Evolutionary conservation across 2,797 vertebrate genomes (phyloP), one percentile per base, ranked within the genome.

Genomic region (Notolabrus celidotus): DNA sequence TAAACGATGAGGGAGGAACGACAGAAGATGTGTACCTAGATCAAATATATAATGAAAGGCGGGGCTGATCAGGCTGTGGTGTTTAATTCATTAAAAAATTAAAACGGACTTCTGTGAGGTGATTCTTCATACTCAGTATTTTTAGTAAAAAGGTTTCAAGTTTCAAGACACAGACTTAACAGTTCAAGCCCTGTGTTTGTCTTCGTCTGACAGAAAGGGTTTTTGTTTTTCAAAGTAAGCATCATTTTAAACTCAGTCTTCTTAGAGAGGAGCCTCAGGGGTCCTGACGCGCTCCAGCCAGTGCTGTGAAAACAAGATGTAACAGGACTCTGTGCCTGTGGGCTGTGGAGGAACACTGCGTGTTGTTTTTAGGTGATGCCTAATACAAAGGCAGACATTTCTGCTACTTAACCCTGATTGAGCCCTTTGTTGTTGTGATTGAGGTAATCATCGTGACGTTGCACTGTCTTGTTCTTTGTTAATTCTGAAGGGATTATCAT

Each of bases 401-500:
- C 77, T 58, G 80, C 81, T 74, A 38, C 86, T 87, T 86, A 82
- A 80, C 74, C 67, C 74, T 78, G 79, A 89, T 83, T 81, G 85
- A 87, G 74, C 47, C 85, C 87, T 84, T 91, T 90, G 88, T 91
- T 76, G 9, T 11, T 29, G 62, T 71, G 89, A 83, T 65, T 67
- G 79, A 59, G 46, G 70, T 38, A 70, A 76, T 83, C 79, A 22
- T 67, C 39, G n/a, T 73, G 79, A 78, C n/a, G 64, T 59, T 68
- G 79, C 25, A 68, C 34, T 36, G 0, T 83, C 85, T 78, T 72
- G 74, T 73, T 74, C 61, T 77, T 3, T 33, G 70, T 70, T 78
- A 51, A 80, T 78, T 72, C 62, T 62, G 74, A 64, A 22, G 71
- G 81, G 80, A 84, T 84, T 79, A 85, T 47, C 39, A n/a, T 8